Evolutionary conservation across 1,140 invertebrate genomes (phyloP).

Genomic region (Bombus ignitus): DNA sequence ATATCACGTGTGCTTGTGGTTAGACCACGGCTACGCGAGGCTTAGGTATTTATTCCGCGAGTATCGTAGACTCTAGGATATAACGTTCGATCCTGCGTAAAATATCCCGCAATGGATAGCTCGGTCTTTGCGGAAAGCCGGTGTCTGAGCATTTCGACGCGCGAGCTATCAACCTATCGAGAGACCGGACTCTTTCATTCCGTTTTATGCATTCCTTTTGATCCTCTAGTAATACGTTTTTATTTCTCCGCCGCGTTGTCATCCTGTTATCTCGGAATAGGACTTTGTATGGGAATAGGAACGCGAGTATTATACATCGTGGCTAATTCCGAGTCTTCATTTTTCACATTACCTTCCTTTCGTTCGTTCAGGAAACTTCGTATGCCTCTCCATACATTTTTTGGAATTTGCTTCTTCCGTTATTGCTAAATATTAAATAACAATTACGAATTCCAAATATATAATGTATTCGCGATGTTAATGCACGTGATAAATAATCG

Average conservation of each 20-base stretch:
- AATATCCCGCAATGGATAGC: conserved; percentile 33
- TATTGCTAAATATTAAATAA: too few species aligned
- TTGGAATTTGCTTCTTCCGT: not conserved
- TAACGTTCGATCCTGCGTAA: conserved; percentile 60
- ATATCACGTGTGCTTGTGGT: not conserved
- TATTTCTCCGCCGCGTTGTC: not conserved
- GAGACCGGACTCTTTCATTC: conserved; percentile 38
- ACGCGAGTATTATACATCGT: too few species aligned
- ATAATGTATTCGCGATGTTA: fast-evolving
- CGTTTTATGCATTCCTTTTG: conserved; percentile 54
- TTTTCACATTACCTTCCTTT: not conserved
- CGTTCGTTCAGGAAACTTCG: not conserved
- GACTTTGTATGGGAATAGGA: not conserved
- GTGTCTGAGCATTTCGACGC: conserved; percentile 47
- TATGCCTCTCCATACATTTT: fast-evolving
- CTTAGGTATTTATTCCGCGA: not conserved
- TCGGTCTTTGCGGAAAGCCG: conserved; percentile 51
- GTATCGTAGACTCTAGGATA: not conserved
- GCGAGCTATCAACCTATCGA: conserved; percentile 39
- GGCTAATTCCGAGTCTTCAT: not conserved
- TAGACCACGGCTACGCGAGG: not conserved
- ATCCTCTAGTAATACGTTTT: conserved; percentile 53
- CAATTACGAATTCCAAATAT: not conserved
- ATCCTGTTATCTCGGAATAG: conserved; percentile 31
- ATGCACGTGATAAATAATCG: too few species aligned